Conservation (phyloP, 2,888 invertebrate species). For the Syrphus vitripennis region DNA sequence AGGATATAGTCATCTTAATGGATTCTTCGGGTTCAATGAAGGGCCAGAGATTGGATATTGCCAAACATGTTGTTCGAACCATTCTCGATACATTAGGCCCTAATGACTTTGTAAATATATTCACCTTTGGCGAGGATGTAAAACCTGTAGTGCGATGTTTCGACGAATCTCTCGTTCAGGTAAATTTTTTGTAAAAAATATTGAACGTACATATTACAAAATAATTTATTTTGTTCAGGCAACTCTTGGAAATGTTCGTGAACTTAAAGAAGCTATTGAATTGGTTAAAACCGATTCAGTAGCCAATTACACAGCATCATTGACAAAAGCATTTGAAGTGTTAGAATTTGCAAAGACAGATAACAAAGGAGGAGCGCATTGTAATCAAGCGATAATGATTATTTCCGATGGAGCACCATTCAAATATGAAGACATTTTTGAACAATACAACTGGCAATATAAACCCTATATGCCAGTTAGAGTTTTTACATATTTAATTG, state of each 20-base stretch:
- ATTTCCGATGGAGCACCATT: slow-evolving; percentile 99
- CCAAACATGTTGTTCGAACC: slow-evolving; percentile 91
- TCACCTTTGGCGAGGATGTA: slow-evolving; percentile 92
- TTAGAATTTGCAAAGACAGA: slow-evolving; percentile 86
- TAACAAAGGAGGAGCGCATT: slow-evolving; percentile 87
- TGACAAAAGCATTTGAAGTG: slow-evolving; percentile 94
- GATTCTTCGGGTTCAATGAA: slow-evolving; percentile 97
- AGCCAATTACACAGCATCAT: slow-evolving; percentile 95
- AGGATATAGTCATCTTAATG: slow-evolving; percentile 93
- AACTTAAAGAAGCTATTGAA: slow-evolving; percentile 90
- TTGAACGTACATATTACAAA: not conserved
- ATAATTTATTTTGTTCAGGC: slow-evolving; percentile 83
- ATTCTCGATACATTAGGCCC: slow-evolving; percentile 98
- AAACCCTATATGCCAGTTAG: slow-evolving; percentile 91
- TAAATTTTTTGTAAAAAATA: too few relatives aligned
- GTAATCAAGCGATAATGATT: slow-evolving; percentile 98
- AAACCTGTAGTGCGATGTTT: slow-evolving; percentile 94
- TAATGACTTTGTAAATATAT: slow-evolving; percentile 98
- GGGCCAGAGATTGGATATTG: slow-evolving; percentile 93
- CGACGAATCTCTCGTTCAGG: slow-evolving; percentile 94
- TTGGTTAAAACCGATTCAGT: slow-evolving; percentile 91
- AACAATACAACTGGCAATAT: slow-evolving; percentile 92
- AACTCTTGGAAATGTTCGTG: slow-evolving; percentile 91
- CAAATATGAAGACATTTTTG: slow-evolving; percentile 95
- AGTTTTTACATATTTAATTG: slow-evolving; percentile 99